Conservation (phyloP, 2,113 vertebrate genomes). For the Phyllostomus hastatus region DNA sequence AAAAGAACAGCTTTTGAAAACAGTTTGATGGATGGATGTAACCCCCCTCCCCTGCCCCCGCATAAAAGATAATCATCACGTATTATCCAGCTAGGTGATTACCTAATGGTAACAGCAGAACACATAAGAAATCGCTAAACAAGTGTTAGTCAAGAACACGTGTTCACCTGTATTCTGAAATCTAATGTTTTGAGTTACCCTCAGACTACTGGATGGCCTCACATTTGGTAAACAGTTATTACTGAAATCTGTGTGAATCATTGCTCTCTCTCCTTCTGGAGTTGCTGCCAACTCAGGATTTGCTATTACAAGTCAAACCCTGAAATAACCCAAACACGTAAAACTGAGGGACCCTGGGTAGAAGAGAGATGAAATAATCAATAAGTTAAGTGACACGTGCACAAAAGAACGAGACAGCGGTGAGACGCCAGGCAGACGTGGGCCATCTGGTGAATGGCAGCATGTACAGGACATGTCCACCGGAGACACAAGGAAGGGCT, state of each 20-base stretch:
- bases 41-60: not conserved
- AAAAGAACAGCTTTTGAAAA: not conserved
- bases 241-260: not conserved
- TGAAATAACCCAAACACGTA: slow-evolving; percentile 26
- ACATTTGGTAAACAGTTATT: not conserved
- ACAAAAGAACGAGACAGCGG: slow-evolving; percentile 14
- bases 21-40: not conserved
- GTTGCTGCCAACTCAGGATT: slow-evolving; percentile 16
- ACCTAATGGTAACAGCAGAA: not conserved
- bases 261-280: not conserved
- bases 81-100: not conserved
- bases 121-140: not conserved
- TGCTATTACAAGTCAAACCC: slow-evolving; percentile 25
- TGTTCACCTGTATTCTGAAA: not conserved
- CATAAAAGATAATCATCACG: not conserved
- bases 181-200: not conserved
- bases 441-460: slow-evolving; percentile 36
- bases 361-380: slow-evolving; percentile 58
- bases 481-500: not conserved
- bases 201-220: not conserved
- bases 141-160: not conserved
- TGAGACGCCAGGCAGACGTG: not conserved
- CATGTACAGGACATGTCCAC: not conserved
- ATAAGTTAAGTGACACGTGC: slow-evolving; percentile 46
- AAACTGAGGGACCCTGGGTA: not conserved